Conservation (phyloP, 2,888 invertebrate genomes). For the Oxytorus armatus region DNA sequence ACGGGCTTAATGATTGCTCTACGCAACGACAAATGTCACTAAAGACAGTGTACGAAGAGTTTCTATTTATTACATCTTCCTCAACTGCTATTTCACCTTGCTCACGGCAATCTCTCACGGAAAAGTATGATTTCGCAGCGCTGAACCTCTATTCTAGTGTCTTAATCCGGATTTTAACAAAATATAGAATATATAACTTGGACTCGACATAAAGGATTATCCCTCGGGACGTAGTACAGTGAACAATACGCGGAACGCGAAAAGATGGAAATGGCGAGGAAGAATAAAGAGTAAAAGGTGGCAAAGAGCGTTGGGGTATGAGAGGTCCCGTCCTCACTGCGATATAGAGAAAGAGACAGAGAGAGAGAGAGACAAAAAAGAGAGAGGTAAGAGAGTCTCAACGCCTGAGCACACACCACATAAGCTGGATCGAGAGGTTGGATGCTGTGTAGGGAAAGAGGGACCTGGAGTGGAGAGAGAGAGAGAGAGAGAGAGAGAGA, state of each 20-base stretch:
- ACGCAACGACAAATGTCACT: too few species aligned
- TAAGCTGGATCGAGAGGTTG: constrained; percentile 37
- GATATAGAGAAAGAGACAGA: constrained; percentile 58
- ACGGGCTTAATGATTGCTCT: too few species aligned
- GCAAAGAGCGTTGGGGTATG: constrained; percentile 26
- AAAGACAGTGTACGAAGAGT: too few species aligned
- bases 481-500: constrained; percentile 32
- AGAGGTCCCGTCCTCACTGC: constrained; percentile 12
- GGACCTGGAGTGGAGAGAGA: constrained; percentile 72
- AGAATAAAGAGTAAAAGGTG: constrained; percentile 37
- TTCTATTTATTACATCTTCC: too few species aligned
- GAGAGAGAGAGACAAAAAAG: constrained; percentile 10
- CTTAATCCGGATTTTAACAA: too few species aligned
- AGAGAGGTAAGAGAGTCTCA: constrained; percentile 52
- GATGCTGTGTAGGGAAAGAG: constrained; percentile 54
- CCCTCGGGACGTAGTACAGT: neutral
- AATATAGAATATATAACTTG: neutral
- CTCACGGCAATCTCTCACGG: too few species aligned
- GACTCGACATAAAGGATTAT: constrained; percentile 34
- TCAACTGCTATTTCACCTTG: too few species aligned
- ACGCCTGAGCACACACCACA: constrained; percentile 47
- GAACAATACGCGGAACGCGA: constrained; percentile 53
- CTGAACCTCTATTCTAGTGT: too few species aligned
- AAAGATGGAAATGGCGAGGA: constrained; percentile 48
- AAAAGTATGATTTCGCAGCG: too few species aligned